Percentiles rank a stretch among this genome's conserved stretches.
Conservation (phyloP, 2,888 invertebrate genomes). For the Drosophila histrio region DNA sequence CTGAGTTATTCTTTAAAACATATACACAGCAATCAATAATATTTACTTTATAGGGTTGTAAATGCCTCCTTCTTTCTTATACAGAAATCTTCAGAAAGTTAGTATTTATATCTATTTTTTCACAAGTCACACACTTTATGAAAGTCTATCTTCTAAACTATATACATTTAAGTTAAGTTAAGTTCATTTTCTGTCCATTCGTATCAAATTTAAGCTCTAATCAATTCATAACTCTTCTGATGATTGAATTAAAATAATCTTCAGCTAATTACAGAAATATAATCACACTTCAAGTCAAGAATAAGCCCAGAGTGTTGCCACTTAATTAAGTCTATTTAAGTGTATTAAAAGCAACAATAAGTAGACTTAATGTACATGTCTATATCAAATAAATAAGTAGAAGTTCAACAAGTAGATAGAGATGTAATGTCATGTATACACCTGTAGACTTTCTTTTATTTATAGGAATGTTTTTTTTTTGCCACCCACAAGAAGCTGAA, state of each 20-base stretch:
- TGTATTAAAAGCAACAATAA: not conserved
- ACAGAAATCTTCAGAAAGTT: too few species aligned
- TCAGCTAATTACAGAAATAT: not conserved
- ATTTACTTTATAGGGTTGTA: too few species aligned
- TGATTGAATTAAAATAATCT: not conserved
- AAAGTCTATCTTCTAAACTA: too few species aligned
- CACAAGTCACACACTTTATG: not conserved
- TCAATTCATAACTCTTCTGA: too few species aligned
- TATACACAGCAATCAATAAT: not conserved
- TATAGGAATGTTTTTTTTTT: not conserved
- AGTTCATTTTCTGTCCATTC: too few species aligned
- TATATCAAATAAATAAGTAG: not conserved
- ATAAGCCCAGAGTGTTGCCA: not conserved
- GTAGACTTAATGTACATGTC: not conserved
- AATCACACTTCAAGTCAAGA: not conserved
- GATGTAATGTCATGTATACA: not conserved
- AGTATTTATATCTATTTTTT: too few species aligned
- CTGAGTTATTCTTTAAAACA: not conserved
- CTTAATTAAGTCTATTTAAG: slow-evolving; percentile 8
- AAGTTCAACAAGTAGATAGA: not conserved
- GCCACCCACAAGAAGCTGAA: not conserved
- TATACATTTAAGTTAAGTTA: too few species aligned
- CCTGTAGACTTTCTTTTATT: slow-evolving; percentile 1
- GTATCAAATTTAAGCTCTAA: too few species aligned
- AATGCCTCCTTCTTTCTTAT: too few species aligned